Base-by-base conservation (phyloP, 1,140 invertebrate species). In the Pseudoatta argentina region DNA sequence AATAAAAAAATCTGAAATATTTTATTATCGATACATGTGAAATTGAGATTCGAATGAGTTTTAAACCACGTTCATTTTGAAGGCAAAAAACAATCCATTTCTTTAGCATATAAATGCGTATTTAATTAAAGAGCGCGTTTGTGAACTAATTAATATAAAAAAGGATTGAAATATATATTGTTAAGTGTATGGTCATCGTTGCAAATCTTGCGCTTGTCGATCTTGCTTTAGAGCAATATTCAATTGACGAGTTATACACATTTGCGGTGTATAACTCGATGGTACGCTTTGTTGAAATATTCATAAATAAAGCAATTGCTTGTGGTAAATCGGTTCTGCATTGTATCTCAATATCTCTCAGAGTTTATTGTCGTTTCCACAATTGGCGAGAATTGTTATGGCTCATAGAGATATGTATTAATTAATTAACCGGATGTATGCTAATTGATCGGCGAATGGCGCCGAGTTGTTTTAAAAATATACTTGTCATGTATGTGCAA, bases 291-390 rank as follows among this genome's bases (percentile, higher is more conserved):
- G 57, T 57, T 75, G 55, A 73, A 75, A 61, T 83, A 83, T 75
- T 83, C 79, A 75, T 73, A 75, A 83, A 75, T 57, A 51, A 75
- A 63, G 55, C 69, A 18, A 82, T 82, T 39, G 79, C 67, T 82
- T 82, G 79, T 44, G 53, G 79, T 82, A 82, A 82, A 82, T 82
- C 79, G 39, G 79, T 48, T 61, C 67, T 16, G 53, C n/a, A 24
- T n/a, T 44, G 24, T 83, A 63, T n/a, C 55, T 48, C 69, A 24
- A 73, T 75, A 71, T 34, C 21, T 7, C n/a, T 21, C 64, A 34
- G 69, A 73, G 79, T 83, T 83, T 83, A 75, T 61, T 55, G 39
- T 39, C 34, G 79, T 71, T 75, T 51, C 69, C 69, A 83, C 69
- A 75, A 83, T 75, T 75, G 69, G 57, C 55, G 39, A 34, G 69